A percentile compares a stretch with the other conserved stretches of the same genome.
These are phyloP conservation scores for Clunio marinus DNA, from an alignment of 2,888 invertebrate species.

Conservation along the genomic window DNA sequence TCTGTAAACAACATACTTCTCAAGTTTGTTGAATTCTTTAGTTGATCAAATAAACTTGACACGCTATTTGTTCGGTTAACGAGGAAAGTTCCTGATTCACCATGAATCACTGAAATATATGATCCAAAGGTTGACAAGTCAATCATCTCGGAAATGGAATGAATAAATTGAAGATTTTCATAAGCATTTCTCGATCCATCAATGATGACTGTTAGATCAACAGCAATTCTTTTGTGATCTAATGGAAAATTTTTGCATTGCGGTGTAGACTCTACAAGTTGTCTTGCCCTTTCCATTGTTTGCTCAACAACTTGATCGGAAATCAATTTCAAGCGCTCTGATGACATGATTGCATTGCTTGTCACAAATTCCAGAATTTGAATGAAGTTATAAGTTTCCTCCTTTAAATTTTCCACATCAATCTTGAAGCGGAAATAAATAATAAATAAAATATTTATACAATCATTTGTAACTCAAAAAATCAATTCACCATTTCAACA, in stretches of 20 bases:
- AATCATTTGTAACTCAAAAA: too few relatives aligned
- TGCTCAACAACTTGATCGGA: conserved; percentile 53
- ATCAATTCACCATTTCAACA: conserved; percentile 40
- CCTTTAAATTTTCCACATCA: conserved; percentile 44
- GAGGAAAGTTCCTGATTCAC: conserved; percentile 59
- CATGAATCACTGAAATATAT: conserved; percentile 60
- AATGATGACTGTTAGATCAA: conserved; percentile 58
- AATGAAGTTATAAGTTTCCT: conserved; percentile 46
- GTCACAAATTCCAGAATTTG: conserved; percentile 44
- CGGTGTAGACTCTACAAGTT: conserved; percentile 41
- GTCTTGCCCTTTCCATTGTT: conserved; percentile 51
- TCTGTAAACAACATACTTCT: conserved; percentile 50
- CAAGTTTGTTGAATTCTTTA: conserved; percentile 51
- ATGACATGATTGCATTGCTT: conserved; percentile 42
- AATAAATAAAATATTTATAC: too few relatives aligned
- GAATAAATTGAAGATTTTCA: conserved; percentile 56
- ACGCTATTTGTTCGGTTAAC: conserved; percentile 58
- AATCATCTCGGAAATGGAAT: conserved; percentile 57
- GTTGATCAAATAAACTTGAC: conserved; percentile 50
- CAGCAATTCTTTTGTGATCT: conserved; percentile 47
- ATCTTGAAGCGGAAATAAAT: conserved; percentile 35
- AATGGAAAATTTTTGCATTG: conserved; percentile 40
- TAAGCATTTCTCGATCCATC: conserved; percentile 58
- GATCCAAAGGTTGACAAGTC: conserved; percentile 60
- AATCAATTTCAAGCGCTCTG: conserved; percentile 53